phyloP scores from a whole-genome alignment of 2,113 vertebrate species.

The Salvelinus fontinalis region DNA sequence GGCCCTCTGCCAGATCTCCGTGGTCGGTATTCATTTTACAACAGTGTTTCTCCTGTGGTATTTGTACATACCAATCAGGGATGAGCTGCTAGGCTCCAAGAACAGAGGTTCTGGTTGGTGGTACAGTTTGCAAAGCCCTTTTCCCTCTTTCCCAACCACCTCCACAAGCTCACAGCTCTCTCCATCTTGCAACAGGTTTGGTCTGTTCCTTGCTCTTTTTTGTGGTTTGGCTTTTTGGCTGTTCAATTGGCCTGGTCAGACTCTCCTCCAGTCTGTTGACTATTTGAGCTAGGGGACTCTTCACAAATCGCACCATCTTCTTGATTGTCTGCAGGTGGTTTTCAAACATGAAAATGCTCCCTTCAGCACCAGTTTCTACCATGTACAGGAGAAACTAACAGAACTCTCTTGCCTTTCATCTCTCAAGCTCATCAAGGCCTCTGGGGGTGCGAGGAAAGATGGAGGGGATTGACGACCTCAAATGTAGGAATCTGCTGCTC shows the following conservation, averaged over 20 bases:
- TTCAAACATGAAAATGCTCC: conserved; percentile 19
- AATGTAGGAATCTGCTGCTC: background rate
- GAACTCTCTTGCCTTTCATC: background rate
- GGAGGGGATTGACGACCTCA: background rate
- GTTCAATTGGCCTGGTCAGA: background rate
- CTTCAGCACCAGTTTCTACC: conserved; percentile 7
- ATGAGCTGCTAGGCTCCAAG: conserved; percentile 9
- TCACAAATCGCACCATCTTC: conserved; percentile 5
- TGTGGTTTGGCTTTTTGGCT: background rate
- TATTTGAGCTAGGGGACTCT: conserved; percentile 7
- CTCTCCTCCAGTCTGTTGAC: conserved; percentile 12
- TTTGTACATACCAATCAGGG: conserved; percentile 11
- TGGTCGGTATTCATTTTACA: conserved; percentile 13
- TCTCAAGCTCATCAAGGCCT: conserved; percentile 11
- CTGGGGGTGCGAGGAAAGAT: conserved; percentile 1
- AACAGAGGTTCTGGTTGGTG: conserved; percentile 4
- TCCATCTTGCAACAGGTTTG: background rate
- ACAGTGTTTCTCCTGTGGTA: conserved; percentile 9
- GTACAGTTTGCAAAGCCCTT: conserved; percentile 3
- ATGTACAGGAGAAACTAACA: conserved; percentile 11
- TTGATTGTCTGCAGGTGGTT: background rate
- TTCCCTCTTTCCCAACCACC: background rate
- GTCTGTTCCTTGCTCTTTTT: background rate
- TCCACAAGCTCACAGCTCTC: conserved; percentile 14
- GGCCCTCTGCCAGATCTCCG: no score